phyloP scores from a whole-genome alignment of 2,113 vertebrate species.

The Mirounga angustirostris region DNA sequence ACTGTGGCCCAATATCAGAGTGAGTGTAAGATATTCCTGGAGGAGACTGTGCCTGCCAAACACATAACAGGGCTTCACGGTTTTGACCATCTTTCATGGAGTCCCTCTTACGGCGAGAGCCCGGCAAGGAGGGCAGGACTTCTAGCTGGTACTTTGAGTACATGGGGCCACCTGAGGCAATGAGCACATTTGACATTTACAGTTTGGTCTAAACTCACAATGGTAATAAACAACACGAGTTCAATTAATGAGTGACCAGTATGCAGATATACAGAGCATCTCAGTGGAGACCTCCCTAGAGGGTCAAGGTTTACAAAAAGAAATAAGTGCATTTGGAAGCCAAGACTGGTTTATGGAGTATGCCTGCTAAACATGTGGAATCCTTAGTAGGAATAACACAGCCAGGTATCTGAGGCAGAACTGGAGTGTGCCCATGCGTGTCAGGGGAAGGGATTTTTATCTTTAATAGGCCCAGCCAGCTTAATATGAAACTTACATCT shows the following conservation, averaged over 20 bases:
- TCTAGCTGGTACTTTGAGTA: slow-evolving; percentile 44
- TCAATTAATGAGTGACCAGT: slow-evolving; percentile 62
- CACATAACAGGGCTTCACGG: neutral
- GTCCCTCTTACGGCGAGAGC: neutral
- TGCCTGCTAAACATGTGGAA: slow-evolving; percentile 49
- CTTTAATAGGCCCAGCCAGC: neutral
- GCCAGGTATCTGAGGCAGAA: slow-evolving; percentile 46
- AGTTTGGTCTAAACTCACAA: slow-evolving; percentile 68
- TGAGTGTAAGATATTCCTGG: slow-evolving; percentile 16
- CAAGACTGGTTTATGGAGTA: slow-evolving; percentile 61
- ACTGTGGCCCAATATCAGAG: neutral
- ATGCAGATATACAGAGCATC: slow-evolving; percentile 62
- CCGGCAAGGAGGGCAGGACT: slow-evolving; percentile 61
- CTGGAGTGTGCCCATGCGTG: neutral
- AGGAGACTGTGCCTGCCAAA: slow-evolving; percentile 18
- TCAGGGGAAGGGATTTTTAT: slow-evolving; percentile 17
- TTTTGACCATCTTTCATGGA: slow-evolving; percentile 11
- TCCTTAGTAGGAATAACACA: slow-evolving; percentile 48
- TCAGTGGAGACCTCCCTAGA: slow-evolving; percentile 46
- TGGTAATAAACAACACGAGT: slow-evolving; percentile 31
- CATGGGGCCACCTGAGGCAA: slow-evolving; percentile 69
- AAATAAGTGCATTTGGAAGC: slow-evolving; percentile 47
- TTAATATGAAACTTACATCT: neutral
- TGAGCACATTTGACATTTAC: slow-evolving; percentile 78
- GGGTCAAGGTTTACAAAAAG: slow-evolving; percentile 54